Percentiles rank a stretch among this genome's conserved stretches.
phyloP scores from a whole-genome alignment of 2,113 vertebrate species.

The Spermophilus dauricus region DNA sequence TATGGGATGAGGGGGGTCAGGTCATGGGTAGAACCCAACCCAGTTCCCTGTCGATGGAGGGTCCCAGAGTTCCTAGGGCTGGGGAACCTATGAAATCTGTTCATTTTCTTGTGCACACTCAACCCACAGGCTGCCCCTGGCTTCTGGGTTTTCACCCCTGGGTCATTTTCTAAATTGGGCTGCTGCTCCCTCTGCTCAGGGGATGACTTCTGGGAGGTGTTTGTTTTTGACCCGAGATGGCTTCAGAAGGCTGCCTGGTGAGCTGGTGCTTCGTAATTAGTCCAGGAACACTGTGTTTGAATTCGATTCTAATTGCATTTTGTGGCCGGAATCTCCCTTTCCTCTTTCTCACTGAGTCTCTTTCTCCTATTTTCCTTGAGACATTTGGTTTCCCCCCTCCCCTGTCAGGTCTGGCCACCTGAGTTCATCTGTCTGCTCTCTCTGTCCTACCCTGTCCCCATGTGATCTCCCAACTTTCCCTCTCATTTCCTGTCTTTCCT shows the following conservation, averaged over 20 bases:
- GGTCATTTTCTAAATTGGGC: neutral
- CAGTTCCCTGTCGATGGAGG: neutral
- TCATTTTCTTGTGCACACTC: neutral
- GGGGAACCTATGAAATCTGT: neutral
- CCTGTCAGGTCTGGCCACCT: neutral
- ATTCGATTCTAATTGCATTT: neutral
- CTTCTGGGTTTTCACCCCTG: fast-evolving
- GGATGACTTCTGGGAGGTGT: fast-evolving
- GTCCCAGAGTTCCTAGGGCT: neutral
- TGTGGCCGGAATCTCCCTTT: neutral
- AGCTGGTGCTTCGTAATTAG: neutral
- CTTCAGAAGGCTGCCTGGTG: neutral
- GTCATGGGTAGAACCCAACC: neutral
- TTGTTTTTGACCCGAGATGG: neutral
- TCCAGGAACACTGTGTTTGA: fast-evolving
- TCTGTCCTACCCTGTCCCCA: neutral
- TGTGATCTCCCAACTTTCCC: no score
- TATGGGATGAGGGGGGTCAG: neutral
- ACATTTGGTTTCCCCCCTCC: no score
- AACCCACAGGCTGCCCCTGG: fast-evolving
- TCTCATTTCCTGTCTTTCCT: neutral
- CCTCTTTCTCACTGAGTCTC: neutral
- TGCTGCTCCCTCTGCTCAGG: neutral
- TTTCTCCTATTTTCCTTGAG: neutral
- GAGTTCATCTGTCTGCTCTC: no score